These are phyloP conservation scores for Crotalus horridus DNA, from an alignment of 2,113 vertebrate genomes.

Conservation along the genomic window DNA sequence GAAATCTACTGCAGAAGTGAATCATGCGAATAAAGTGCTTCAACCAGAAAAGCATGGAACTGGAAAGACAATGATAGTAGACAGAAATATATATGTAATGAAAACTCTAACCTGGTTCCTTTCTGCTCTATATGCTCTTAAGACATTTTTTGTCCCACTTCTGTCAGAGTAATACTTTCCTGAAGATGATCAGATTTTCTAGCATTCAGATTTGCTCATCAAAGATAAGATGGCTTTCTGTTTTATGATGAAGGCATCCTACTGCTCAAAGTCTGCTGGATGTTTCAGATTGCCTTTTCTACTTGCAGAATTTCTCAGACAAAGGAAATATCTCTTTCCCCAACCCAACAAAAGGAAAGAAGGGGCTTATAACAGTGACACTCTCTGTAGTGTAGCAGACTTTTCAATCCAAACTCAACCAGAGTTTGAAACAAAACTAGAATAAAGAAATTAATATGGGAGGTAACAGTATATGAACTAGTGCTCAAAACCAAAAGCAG, in stretches of 20 bases:
- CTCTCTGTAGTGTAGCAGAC: neutral
- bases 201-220: neutral
- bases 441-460: neutral
- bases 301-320: neutral
- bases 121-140: neutral
- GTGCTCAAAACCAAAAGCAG: neutral
- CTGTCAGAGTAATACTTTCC: neutral
- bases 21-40: constrained; percentile 13
- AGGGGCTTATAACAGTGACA: neutral
- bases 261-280: neutral
- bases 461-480: neutral
- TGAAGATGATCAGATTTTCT: neutral
- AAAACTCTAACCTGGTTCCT: neutral
- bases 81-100: constrained; percentile 5
- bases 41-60: constrained; percentile 4
- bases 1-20: neutral
- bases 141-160: neutral
- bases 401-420: neutral
- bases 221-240: neutral
- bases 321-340: neutral
- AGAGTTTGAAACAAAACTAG: neutral
- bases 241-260: neutral
- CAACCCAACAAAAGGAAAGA: neutral
- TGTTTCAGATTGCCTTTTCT: neutral
- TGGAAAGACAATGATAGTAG: constrained; percentile 19